Percentiles rank a stretch among this genome's conserved stretches.
Evolutionary conservation across 2,113 vertebrate species (phyloP).

Genomic region (Misgurnus mizolepis): DNA sequence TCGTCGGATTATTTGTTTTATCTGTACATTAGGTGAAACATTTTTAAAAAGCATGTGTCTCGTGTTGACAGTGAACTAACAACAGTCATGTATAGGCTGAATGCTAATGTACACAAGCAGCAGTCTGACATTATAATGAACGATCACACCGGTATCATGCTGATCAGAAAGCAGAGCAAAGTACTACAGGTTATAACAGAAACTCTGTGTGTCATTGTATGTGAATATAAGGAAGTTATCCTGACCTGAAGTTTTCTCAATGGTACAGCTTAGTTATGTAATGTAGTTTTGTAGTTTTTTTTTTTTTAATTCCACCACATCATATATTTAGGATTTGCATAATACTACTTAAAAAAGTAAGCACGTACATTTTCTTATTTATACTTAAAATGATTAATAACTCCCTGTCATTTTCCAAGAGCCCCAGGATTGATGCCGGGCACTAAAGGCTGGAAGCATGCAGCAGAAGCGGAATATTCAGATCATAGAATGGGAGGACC

Average conservation of each 20-base stretch:
- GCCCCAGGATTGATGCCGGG: conserved; percentile 31
- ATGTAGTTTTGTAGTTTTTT: not conserved
- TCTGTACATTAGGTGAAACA: not conserved
- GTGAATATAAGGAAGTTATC: too few species aligned
- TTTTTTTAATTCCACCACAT: too few species aligned
- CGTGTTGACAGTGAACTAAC: too few species aligned
- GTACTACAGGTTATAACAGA: not conserved
- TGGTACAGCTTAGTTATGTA: not conserved
- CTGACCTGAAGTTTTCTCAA: too few species aligned
- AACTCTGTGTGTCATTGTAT: too few species aligned
- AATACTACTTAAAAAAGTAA: too few species aligned
- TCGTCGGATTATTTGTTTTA: not conserved
- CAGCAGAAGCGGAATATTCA: conserved; percentile 86
- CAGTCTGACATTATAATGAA: not conserved
- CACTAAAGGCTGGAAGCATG: conserved; percentile 63
- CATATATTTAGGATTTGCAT: too few species aligned
- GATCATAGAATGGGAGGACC: conserved; percentile 97
- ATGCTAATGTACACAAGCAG: conserved; percentile 11
- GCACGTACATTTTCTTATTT: not conserved
- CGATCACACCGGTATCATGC: not conserved
- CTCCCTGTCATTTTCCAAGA: not conserved
- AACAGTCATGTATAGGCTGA: not conserved
- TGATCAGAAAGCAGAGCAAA: not conserved
- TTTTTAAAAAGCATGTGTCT: not conserved
- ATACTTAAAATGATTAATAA: not conserved